Evolutionary conservation across 1,140 invertebrate genomes (phyloP), one percentile per base, ranked within the genome.

Genomic region (Gonioctena quinquepunctata): DNA sequence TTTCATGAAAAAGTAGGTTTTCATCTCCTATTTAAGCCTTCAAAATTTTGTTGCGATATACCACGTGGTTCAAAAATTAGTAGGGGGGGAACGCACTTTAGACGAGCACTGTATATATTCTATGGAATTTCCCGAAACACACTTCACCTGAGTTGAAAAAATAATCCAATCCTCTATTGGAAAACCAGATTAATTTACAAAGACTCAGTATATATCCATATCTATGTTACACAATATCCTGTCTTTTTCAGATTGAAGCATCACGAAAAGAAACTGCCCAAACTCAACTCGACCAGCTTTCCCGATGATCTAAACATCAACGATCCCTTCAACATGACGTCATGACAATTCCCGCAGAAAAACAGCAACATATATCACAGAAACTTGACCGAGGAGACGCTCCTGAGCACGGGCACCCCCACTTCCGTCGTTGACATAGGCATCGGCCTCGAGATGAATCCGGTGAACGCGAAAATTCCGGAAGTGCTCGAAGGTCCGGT

Each of bases 331-430:
- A 88, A 87, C 72, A 78, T 89, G 73, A 84, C 87, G 23, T 89
- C 89, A 86, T 89, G 89, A 90, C 88, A 90, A 84, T 89, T 90
- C 74, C 69, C 65, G 2, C 75, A 77, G 49, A 78, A 79, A 23
- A 77, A 73, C 27, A 74, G 79, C 26, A 87, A 86, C 78, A 82
- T 88, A 77, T 87, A 88, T 81, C 85, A 88, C 77, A 86, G 88
- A 74, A 90, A 89, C 82, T 84, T 88, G 81, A 90, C 89, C 71
- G 89, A 90, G 75, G 89, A 90, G 73, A 89, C 88, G 48, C 84
- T 89, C 72, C 82, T 88, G 66, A 85, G 84, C 77, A 80, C 83
- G 79, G 75, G 69, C 42, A 88, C 89, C 52, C 88, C 89, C 64
- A 87, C 86, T 33, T 88, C 86, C 76, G 27, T 72, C 19, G 69